Conservation (phyloP, 2,113 vertebrate genomes). For the Indicator maculatus region DNA sequence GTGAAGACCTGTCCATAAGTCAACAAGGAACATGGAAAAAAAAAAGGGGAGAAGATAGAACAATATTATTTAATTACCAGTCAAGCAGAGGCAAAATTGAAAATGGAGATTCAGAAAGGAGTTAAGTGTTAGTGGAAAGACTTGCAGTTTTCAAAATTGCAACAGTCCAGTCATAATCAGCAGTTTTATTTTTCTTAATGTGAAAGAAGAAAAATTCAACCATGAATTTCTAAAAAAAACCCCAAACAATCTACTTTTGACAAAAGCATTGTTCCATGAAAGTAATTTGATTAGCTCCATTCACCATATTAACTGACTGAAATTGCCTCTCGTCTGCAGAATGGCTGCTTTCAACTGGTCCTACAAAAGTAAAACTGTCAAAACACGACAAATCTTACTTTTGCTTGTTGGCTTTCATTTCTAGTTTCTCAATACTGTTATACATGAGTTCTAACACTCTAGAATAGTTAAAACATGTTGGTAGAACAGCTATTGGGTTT, state of each 20-base stretch:
- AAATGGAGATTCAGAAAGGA: neutral
- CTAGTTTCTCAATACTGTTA: neutral
- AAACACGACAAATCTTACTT: constrained; percentile 1
- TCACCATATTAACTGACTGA: neutral
- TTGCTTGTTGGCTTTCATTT: neutral
- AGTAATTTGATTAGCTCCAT: neutral
- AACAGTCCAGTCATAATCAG: neutral
- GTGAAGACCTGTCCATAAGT: neutral
- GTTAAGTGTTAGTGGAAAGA: neutral
- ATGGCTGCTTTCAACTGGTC: neutral
- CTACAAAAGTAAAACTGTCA: neutral
- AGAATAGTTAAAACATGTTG: neutral
- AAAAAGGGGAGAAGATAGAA: neutral
- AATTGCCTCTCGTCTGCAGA: neutral
- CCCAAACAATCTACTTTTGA: neutral
- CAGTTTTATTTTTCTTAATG: neutral
- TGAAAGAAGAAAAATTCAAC: neutral
- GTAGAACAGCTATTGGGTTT: neutral
- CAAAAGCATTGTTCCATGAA: neutral
- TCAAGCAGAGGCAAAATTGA: neutral
- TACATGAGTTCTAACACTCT: neutral
- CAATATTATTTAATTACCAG: neutral
- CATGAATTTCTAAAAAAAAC: neutral
- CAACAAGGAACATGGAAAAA: neutral
- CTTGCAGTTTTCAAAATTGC: neutral